A percentile compares a stretch with the other conserved stretches of the same genome.
Evolutionary conservation across 1,140 invertebrate genomes (phyloP).

Genomic region (Drosophila takahashii): DNA sequence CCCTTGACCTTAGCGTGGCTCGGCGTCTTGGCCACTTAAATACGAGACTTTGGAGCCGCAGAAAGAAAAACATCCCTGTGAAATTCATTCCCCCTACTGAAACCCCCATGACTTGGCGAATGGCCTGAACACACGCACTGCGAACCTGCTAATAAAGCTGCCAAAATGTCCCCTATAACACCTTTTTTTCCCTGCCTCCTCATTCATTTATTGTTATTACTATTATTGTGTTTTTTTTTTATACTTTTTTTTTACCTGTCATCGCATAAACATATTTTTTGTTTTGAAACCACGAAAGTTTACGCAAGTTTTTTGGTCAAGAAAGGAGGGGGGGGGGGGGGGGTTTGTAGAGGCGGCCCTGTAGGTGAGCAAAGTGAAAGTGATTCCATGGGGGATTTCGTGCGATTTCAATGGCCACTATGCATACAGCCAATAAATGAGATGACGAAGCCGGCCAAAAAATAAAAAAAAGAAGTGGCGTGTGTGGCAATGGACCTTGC

Average conservation of each 20-base stretch:
- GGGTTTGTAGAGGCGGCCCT: conserved; percentile 4
- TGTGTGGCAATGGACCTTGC: conserved; percentile 58
- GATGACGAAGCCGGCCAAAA: conserved; percentile 39
- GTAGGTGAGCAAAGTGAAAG: conserved; percentile 67
- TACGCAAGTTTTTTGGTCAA: conserved; percentile 67
- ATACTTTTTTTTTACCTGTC: conserved; percentile 24
- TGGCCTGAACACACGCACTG: conserved; percentile 30
- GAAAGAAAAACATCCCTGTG: too few relatives aligned
- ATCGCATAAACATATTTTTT: conserved; percentile 35
- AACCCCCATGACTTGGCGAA: conserved; percentile 4
- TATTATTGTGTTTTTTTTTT: conserved; percentile 29
- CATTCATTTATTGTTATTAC: conserved; percentile 38
- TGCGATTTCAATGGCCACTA: conserved; percentile 57
- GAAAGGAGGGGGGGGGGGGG: background rate
- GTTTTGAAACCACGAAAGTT: conserved; percentile 61
- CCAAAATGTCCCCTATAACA: conserved; percentile 36
- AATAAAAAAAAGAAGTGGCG: too few relatives aligned
- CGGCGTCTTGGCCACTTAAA: background rate
- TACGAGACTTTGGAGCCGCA: background rate
- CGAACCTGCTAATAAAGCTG: conserved; percentile 42
- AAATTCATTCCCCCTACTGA: background rate
- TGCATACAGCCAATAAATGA: conserved; percentile 45
- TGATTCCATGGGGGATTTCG: conserved; percentile 45
- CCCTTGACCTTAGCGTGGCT: conserved; percentile 34
- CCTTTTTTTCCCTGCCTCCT: background rate